A percentile compares a stretch with the other conserved stretches of the same genome.
phyloP scores from a whole-genome alignment of 2,888 invertebrate species.

The Watsonalla cultraria region DNA sequence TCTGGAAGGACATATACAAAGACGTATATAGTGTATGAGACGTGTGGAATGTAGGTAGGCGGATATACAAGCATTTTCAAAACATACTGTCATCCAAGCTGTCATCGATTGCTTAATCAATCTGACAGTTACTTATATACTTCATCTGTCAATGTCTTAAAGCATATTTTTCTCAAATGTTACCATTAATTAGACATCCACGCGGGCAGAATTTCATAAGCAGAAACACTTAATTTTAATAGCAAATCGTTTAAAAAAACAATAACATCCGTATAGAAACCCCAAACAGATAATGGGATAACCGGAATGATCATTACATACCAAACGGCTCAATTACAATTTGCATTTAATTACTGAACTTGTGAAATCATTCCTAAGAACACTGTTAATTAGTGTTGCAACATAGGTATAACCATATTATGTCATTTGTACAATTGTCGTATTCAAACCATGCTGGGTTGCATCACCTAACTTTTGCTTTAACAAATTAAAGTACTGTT shows the following conservation, averaged over 20 bases:
- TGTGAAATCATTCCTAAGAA: background rate
- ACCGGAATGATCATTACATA: background rate
- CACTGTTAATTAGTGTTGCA: background rate
- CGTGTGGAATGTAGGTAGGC: too few species aligned
- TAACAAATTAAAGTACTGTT: too few species aligned
- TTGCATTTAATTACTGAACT: background rate
- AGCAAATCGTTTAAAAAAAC: background rate
- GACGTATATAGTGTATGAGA: too few species aligned
- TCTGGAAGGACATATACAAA: too few species aligned
- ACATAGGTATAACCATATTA: too few species aligned
- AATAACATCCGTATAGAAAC: background rate
- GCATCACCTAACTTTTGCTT: too few species aligned
- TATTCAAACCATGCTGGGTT: too few species aligned
- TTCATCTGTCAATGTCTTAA: background rate
- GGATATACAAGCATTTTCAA: too few species aligned
- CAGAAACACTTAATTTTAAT: background rate
- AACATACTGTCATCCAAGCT: too few species aligned
- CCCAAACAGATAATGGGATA: background rate
- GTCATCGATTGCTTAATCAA: too few species aligned
- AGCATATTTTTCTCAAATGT: background rate
- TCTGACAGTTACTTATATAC: background rate
- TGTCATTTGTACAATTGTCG: too few species aligned
- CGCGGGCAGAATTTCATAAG: background rate
- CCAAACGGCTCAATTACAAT: background rate
- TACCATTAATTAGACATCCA: background rate